Evolutionary conservation across 2,113 vertebrate genomes (phyloP).

Genomic region (Mustelus asterias): DNA sequence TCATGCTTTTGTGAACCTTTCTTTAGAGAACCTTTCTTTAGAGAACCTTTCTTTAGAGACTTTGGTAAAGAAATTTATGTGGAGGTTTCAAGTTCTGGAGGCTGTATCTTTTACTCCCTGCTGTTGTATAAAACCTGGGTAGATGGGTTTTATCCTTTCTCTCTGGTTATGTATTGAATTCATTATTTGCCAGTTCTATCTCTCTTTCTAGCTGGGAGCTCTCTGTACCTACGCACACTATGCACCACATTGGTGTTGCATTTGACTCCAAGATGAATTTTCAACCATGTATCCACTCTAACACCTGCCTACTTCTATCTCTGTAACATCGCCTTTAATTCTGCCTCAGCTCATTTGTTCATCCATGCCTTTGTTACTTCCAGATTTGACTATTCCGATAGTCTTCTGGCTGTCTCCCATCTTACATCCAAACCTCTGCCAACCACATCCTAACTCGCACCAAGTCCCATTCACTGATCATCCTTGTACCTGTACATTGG

Average conservation of each 20-base stretch:
- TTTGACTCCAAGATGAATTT: no score
- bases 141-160: not conserved
- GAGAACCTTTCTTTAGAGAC: not conserved
- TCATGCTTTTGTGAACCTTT: not conserved
- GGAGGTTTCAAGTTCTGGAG: not conserved
- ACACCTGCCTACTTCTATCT: no score
- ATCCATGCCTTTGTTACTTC: no score
- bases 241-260: no score
- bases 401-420: no score
- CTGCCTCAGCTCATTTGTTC: no score
- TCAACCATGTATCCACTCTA: no score
- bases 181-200: not conserved
- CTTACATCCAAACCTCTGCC: not conserved
- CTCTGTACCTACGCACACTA: not conserved
- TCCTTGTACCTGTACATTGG: not conserved
- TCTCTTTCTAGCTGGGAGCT: not conserved
- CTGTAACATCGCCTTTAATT: no score
- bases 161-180: not conserved
- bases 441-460: not conserved
- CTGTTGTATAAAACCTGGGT: not conserved
- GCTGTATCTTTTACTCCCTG: not conserved
- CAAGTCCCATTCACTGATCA: not conserved
- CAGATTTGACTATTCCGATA: no score
- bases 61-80: not conserved
- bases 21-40: not conserved